These are phyloP conservation scores for Catajapyx aquilonaris DNA, from an alignment of 1,140 invertebrate species.

Conservation along the genomic window DNA sequence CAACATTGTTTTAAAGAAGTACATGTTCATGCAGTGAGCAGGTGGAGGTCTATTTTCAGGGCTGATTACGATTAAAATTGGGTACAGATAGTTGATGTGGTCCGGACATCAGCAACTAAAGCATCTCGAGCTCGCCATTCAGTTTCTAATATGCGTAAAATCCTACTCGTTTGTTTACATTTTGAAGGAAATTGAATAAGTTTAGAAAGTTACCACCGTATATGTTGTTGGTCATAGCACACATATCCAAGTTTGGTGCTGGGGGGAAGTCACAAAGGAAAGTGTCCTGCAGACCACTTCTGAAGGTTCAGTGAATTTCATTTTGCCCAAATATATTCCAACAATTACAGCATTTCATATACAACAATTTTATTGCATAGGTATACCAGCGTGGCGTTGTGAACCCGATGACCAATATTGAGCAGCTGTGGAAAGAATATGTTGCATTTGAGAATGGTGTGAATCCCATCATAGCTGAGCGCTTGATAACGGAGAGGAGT, in stretches of 20 bases:
- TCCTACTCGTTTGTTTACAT: too few relatives aligned
- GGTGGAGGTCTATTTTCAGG: too few relatives aligned
- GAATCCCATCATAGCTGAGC: constrained; percentile 89
- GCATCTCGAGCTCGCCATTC: too few relatives aligned
- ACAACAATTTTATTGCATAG: too few relatives aligned
- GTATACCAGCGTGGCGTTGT: constrained; percentile 87
- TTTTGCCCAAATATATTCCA: not conserved
- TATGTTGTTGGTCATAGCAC: not conserved
- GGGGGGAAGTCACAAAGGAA: not conserved
- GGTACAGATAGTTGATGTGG: too few relatives aligned
- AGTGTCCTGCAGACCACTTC: not conserved
- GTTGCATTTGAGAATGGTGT: constrained; percentile 84
- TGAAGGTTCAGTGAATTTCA: not conserved
- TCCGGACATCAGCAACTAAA: too few relatives aligned
- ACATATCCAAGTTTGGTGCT: not conserved
- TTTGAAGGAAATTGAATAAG: too few relatives aligned
- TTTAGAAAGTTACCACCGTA: not conserved
- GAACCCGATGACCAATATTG: constrained; percentile 95
- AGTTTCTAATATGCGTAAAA: too few relatives aligned
- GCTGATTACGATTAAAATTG: too few relatives aligned
- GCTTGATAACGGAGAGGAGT: constrained; percentile 74
- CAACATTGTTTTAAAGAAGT: too few relatives aligned
- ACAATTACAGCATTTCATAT: too few relatives aligned
- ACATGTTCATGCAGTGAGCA: too few relatives aligned
- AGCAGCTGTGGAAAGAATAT: constrained; percentile 96